Evolutionary conservation across 2,113 vertebrate species (phyloP), one percentile per base, ranked within the genome.

Genomic region (Heterotis niloticus): DNA sequence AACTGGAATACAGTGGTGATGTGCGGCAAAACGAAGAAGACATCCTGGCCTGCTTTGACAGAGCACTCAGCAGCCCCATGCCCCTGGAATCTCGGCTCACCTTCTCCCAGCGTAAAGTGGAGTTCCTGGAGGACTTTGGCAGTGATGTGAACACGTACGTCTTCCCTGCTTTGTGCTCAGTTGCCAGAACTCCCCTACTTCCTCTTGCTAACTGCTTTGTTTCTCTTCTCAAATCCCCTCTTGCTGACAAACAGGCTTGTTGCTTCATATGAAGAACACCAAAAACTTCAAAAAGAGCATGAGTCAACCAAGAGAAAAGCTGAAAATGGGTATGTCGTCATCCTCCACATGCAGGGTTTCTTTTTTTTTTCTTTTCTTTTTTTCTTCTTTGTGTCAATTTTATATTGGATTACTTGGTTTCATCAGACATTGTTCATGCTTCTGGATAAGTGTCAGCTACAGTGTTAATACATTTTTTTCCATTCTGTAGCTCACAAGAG

Each of bases 71-170:
- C 75, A 97, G 97, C 78, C 88, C 91, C 0, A 84, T 99, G 92
- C 88, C 95, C 0, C 89, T 97, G 18, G 96, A 97, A 83, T 94
- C 94, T 34, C 95, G 94, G 80, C 92, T 99, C 78, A 93, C 94
- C 0, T 99, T 99, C 90, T 95, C 96, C 0, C 97, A 99, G 82
- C 91, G 97, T 80, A 99, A 99, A 90, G 96, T 99, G 5, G 97
- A 98, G 76, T 99, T 99, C 83, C 93, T 99, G 14, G 98, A 99
- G 89, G 98, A 99, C 88, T 99, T 99, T 86, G 96, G 97, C 84
- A 96, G 91, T n/a, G 94, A 99, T 84, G 94, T 99, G 75, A 96
- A 96, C 85, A 90, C 91, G 97, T 98, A 88, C 93, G 96, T 89
- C 12, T 60, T 54, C 3, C 10, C 24, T 5, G 1, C 24, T 60